Base-by-base conservation (phyloP, 2,888 invertebrate species). In the Scaeva pyrastri region DNA sequence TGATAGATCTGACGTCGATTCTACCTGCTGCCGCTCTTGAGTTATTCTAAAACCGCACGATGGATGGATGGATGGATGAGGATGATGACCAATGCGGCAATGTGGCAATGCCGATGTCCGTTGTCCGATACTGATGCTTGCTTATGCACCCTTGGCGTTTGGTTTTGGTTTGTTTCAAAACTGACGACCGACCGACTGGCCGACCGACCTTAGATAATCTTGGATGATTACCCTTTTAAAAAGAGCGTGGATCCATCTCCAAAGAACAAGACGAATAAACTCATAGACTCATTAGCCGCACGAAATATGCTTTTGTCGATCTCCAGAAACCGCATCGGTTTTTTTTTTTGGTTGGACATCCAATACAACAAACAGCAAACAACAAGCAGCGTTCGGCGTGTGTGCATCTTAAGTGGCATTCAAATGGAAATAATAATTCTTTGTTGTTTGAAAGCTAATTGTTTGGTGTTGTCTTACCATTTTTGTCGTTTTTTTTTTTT, bases 251-350 rank as follows among this genome's bases (percentile, higher is more conserved):
- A 39, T 23, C 31, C 52, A 52, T 21, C 50, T 68, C 50, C 3
- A 39, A 68, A 68, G 23, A 31, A 31, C 6, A 31, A 31, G 31
- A 31, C 5, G 31, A 31, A 31, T 45, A 31, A 66, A 62, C 71
- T 76, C 70, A 64, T 64, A 31, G 16, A 70, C 83, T 78, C 83
- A 84, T 84, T 84, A 84, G 83, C 70, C 62, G 79, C 83, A 84
- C 83, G 83, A 83, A 70, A 76, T 82, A 72, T 73, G 56, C 39
- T 50, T 79, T 60, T 74, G 74, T 74, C 36, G 16, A 55, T 66
- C 31, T 48, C 19, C 21, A 60, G 74, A 68, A 74, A 80, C 79
- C 79, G 66, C 73, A 73, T 60, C 41, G 50, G 39, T 11, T 58
- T 48, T n/a, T n/a, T n/a, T n/a, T n/a, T n/a, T 64, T 0, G 21